phyloP scores from a whole-genome alignment of 2,797 vertebrate genomes.

The Chiroxiphia lanceolata region DNA sequence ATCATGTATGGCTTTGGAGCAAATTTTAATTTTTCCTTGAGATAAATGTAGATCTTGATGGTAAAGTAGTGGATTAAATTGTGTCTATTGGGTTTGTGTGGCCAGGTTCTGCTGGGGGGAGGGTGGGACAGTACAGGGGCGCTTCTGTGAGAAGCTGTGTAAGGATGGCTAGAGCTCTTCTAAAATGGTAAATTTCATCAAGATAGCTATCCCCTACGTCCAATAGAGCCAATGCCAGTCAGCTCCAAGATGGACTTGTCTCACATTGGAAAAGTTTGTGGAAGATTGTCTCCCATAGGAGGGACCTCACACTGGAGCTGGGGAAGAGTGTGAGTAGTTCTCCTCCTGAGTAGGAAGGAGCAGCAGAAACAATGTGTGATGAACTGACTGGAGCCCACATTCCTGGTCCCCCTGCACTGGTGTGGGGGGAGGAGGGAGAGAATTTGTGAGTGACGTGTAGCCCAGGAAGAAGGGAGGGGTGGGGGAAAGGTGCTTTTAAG shows the following conservation, averaged over 20 bases:
- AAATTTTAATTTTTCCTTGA: not conserved
- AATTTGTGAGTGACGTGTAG: not conserved
- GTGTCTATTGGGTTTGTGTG: not conserved
- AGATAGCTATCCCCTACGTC: not conserved
- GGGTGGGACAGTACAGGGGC: too few relatives aligned
- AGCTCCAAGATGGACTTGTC: not conserved
- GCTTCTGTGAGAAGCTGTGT: not conserved
- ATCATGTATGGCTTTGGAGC: not conserved
- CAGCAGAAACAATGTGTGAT: not conserved
- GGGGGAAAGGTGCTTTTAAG: not conserved
- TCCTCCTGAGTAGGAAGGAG: not conserved
- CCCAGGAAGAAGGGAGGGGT: not conserved
- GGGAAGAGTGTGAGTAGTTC: not conserved
- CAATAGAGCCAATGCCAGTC: not conserved
- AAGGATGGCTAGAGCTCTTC: not conserved
- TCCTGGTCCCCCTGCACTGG: not conserved
- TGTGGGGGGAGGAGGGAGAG: rapidly evolving
- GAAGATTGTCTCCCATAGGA: not conserved
- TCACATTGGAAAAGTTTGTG: not conserved
- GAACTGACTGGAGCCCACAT: rapidly evolving
- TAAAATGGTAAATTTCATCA: not conserved
- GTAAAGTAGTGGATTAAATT: not conserved
- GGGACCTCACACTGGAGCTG: not conserved
- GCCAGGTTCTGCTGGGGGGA: not conserved
- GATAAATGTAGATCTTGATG: not conserved